phyloP scores from a whole-genome alignment of 1,140 invertebrate genomes.

The Rhyacophila brunnea region DNA sequence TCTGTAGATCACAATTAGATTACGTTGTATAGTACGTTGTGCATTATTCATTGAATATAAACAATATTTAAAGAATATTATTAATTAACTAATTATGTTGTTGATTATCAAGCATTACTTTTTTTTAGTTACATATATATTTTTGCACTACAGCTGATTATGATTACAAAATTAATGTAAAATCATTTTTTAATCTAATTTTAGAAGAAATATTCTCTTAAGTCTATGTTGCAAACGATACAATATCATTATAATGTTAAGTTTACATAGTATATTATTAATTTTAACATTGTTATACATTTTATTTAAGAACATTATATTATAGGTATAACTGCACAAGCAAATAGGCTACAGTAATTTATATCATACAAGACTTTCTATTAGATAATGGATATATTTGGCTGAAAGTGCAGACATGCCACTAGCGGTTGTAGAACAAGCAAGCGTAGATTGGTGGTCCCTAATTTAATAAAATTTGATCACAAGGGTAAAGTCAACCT shows the following conservation, averaged over 20 bases:
- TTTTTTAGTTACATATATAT: conserved; percentile 14
- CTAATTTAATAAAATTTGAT: conserved; percentile 35
- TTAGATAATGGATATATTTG: conserved; percentile 20
- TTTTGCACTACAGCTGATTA: conserved; percentile 21
- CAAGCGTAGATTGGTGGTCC: conserved; percentile 37
- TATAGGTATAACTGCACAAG: conserved; percentile 19
- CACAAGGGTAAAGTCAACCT: conserved; percentile 34
- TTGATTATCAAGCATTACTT: conserved; percentile 35
- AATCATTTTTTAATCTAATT: background rate
- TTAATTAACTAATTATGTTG: conserved; percentile 21
- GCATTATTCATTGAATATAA: conserved; percentile 26
- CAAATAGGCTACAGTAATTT: conserved; percentile 17
- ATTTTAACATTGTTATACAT: conserved; percentile 9
- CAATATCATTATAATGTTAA: conserved; percentile 3
- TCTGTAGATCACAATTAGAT: conserved; percentile 35
- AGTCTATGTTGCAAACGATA: conserved; percentile 10
- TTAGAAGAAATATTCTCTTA: conserved; percentile 10
- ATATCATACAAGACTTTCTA: conserved; percentile 22
- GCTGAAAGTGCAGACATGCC: conserved; percentile 27
- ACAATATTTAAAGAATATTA: conserved; percentile 24
- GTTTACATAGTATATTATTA: conserved; percentile 18
- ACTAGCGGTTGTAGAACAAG: conserved; percentile 29
- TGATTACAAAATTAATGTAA: background rate
- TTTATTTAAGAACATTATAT: conserved; percentile 16
- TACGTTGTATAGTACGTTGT: conserved; percentile 36